Evolutionary conservation across 2,797 vertebrate species (phyloP).

Genomic region (Cyclopterus lumpus): DNA sequence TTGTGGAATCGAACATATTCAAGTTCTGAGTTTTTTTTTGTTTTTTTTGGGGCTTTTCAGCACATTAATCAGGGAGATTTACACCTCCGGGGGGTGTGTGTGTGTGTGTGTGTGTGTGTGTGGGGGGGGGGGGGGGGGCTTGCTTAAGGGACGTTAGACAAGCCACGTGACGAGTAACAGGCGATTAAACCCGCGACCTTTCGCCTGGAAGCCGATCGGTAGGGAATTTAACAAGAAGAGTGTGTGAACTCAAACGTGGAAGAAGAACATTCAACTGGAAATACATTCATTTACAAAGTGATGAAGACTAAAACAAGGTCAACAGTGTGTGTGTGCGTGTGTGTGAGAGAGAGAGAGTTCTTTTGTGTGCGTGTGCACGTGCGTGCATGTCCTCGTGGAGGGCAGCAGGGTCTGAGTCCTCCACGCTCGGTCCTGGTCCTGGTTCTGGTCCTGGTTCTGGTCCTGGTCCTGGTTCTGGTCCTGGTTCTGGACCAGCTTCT

Average conservation of each 20-base stretch:
- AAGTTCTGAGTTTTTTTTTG: conserved; percentile 17
- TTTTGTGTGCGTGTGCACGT: not conserved
- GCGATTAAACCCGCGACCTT: conserved; percentile 26
- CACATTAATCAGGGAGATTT: conserved; percentile 49
- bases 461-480: too few species aligned
- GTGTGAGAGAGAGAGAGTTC: conserved; percentile 1
- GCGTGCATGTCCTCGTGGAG: not conserved
- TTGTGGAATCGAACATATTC: conserved; percentile 45
- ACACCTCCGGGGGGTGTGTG: conserved; percentile 15
- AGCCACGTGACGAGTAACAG: conserved; percentile 10
- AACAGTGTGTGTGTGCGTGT: not conserved
- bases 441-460: too few species aligned
- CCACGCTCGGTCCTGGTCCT: too few species aligned
- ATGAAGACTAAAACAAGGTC: conserved; percentile 17
- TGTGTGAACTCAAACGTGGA: too few species aligned
- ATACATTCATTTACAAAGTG: conserved; percentile 44
- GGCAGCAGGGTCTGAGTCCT: too few species aligned
- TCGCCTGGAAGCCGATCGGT: not conserved
- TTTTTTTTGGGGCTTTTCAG: conserved; percentile 34
- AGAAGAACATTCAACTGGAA: not conserved
- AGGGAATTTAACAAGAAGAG: too few species aligned
- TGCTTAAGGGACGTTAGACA: not conserved
- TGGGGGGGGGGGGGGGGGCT: not conserved
- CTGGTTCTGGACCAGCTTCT: too few species aligned
- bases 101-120: too few species aligned